These are phyloP conservation scores for Dallia pectoralis DNA, from an alignment of 2,797 vertebrate genomes.

Conservation along the genomic window DNA sequence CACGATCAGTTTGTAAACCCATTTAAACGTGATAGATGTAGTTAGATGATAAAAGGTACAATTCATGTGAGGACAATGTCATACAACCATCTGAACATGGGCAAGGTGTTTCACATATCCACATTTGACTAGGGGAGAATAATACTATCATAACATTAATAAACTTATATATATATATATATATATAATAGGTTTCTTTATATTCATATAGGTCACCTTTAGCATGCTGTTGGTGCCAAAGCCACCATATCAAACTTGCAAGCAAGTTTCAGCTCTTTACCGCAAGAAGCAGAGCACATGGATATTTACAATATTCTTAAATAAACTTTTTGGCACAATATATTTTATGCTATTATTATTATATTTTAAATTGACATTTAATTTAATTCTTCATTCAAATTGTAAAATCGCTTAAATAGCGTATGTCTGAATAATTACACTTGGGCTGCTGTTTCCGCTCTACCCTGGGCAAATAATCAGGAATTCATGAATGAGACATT, in stretches of 20 bases:
- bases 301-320: constrained; percentile 71
- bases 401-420: constrained; percentile 40
- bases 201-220: constrained; percentile 55
- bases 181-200: constrained; percentile 39
- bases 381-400: constrained; percentile 30
- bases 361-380: too few relatives aligned
- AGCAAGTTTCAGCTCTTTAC: constrained; percentile 48
- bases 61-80: constrained; percentile 68
- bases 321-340: too few relatives aligned
- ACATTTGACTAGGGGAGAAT: constrained; percentile 51
- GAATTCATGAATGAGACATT: background rate
- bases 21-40: constrained; percentile 37
- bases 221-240: constrained; percentile 76
- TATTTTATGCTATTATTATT: too few relatives aligned
- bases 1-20: constrained; percentile 48
- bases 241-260: constrained; percentile 50
- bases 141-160: constrained; percentile 71
- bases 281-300: constrained; percentile 52
- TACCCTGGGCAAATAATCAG: constrained; percentile 37
- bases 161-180: constrained; percentile 61
- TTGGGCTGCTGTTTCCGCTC: constrained; percentile 35
- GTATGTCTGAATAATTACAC: constrained; percentile 24
- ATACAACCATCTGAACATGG: constrained; percentile 75
- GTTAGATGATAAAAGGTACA: constrained; percentile 45
- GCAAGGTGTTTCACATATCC: constrained; percentile 58